These are phyloP conservation scores for Anadara kagoshimensis DNA, from an alignment of 1,140 invertebrate species.

Conservation along the genomic window DNA sequence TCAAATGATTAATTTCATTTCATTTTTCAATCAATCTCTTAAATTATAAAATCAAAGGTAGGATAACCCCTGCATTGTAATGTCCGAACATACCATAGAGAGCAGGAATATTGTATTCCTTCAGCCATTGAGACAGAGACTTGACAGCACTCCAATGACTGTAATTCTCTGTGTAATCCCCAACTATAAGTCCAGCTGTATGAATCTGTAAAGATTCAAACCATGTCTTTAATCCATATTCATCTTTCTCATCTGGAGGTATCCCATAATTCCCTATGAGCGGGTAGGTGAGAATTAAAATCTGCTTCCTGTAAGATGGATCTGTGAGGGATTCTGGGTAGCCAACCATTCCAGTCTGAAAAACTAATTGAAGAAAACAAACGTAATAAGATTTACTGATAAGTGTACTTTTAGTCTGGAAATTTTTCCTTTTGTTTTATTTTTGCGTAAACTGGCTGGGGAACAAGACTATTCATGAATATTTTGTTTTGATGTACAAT, in stretches of 20 bases:
- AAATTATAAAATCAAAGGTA: no score
- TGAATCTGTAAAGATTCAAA: conserved; percentile 96
- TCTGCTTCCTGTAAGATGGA: conserved; percentile 96
- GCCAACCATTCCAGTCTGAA: conserved; percentile 99
- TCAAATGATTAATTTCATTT: no score
- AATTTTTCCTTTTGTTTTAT: no score
- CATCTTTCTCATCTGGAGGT: conserved; percentile 83
- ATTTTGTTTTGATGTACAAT: no score
- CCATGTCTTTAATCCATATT: conserved; percentile 85
- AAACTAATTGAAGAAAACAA: conserved; percentile 80
- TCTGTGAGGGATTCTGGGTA: conserved; percentile 98
- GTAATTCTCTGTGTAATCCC: conserved; percentile 84
- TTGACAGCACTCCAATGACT: conserved; percentile 91
- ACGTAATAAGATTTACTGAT: neutral
- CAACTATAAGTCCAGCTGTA: conserved; percentile 93
- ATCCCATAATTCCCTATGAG: conserved; percentile 98
- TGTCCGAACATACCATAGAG: conserved; percentile 80
- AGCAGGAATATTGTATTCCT: conserved; percentile 86
- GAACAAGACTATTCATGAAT: no score
- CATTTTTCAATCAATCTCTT: no score
- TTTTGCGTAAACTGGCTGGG: no score
- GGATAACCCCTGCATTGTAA: no score
- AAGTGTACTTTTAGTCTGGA: neutral
- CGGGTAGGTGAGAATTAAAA: conserved; percentile 97
- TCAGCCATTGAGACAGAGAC: conserved; percentile 90